Conservation (phyloP, 2,797 vertebrate species). For the Rachycentron canadum region DNA sequence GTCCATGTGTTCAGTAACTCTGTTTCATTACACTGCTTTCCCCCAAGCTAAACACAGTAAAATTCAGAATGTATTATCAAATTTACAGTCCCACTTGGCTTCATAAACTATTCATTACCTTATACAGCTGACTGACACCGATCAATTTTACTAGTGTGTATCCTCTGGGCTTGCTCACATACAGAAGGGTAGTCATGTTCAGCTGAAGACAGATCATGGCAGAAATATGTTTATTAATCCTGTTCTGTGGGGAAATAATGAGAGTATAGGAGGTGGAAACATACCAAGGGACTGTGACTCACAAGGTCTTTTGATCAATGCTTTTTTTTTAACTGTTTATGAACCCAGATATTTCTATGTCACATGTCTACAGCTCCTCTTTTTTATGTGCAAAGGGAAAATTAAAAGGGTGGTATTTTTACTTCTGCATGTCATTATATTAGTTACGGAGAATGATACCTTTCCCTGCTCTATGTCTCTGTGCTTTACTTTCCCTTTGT, state of each 20-base stretch:
- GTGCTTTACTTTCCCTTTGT: constrained; percentile 19
- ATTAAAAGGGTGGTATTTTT: constrained; percentile 48
- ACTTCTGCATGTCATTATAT: constrained; percentile 59
- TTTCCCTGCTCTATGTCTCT: constrained; percentile 32
- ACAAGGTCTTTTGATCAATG: constrained; percentile 50
- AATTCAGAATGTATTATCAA: constrained; percentile 20
- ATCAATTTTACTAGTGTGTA: constrained; percentile 43
- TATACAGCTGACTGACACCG: constrained; percentile 47
- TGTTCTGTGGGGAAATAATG: constrained; percentile 51
- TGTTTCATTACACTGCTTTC: constrained; percentile 24
- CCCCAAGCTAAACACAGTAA: constrained; percentile 5
- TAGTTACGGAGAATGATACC: constrained; percentile 45
- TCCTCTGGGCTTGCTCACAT: constrained; percentile 38
- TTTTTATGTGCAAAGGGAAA: constrained; percentile 9
- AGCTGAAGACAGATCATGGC: constrained; percentile 33
- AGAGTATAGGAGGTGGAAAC: constrained; percentile 25
- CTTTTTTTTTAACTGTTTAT: constrained; percentile 63
- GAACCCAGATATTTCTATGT: constrained; percentile 30
- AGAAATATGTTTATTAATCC: constrained; percentile 41
- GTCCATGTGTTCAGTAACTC: constrained; percentile 1
- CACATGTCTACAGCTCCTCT: constrained; percentile 4
- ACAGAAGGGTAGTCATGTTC: constrained; percentile 34
- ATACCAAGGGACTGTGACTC: constrained; percentile 42
- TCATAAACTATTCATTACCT: constrained; percentile 60
- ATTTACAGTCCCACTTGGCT: constrained; percentile 41